Evolutionary conservation across 2,113 vertebrate species (phyloP).

Genomic region (Grantiella picta): DNA sequence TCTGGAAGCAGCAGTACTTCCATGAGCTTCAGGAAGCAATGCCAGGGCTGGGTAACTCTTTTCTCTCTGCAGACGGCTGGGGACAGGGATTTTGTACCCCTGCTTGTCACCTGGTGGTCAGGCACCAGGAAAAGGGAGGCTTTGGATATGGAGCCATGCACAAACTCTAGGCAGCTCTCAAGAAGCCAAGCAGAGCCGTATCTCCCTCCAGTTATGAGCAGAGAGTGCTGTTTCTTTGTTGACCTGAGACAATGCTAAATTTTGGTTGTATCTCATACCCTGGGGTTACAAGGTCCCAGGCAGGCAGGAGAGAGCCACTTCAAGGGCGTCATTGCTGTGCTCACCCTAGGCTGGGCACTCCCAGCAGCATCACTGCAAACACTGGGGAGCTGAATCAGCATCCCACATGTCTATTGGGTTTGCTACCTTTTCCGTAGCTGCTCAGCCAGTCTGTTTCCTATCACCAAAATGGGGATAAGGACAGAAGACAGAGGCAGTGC

Average conservation of each 20-base stretch:
- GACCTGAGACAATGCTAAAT: background rate
- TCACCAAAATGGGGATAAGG: background rate
- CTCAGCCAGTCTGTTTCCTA: background rate
- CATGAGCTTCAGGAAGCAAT: background rate
- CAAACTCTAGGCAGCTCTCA: background rate
- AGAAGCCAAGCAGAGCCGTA: background rate
- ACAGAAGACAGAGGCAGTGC: background rate
- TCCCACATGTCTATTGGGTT: background rate
- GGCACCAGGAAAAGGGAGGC: background rate
- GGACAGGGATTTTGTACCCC: background rate
- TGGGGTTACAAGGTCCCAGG: background rate
- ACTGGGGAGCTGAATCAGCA: background rate
- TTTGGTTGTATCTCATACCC: background rate
- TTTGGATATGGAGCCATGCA: background rate
- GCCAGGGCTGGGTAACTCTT: background rate
- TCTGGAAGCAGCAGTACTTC: background rate
- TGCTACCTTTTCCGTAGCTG: background rate
- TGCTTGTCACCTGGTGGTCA: background rate
- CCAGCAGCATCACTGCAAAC: background rate
- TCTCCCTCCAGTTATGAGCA: background rate
- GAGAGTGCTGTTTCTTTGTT: background rate
- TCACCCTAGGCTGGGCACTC: background rate
- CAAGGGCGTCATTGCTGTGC: accelerated
- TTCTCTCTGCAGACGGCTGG: background rate
- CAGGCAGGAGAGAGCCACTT: background rate